Conservation (phyloP, 2,113 vertebrate species). For the Leptobrachium ailaonicum region DNA sequence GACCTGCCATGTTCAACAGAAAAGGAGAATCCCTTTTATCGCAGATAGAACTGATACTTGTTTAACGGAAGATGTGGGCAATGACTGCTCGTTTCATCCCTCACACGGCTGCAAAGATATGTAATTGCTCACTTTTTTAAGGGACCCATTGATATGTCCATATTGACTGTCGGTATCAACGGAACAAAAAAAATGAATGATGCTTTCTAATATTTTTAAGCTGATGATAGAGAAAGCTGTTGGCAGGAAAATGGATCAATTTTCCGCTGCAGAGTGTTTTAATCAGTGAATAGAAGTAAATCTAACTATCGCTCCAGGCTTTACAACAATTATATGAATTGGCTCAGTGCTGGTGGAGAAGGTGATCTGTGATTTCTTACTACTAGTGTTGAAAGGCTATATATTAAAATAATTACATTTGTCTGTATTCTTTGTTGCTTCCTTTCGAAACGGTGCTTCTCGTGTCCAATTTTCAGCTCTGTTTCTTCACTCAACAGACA, state of each 20-base stretch:
- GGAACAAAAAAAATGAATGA: conserved; percentile 19
- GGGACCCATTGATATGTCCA: conserved; percentile 19
- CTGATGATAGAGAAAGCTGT: not conserved
- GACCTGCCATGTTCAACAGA: conserved; percentile 16
- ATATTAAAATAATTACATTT: conserved; percentile 12
- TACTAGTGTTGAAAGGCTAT: conserved; percentile 1
- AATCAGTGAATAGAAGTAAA: conserved; percentile 30
- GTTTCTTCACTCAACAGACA: too few species aligned
- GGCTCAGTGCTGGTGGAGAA: not conserved
- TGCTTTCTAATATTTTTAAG: conserved; percentile 25
- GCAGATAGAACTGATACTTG: not conserved
- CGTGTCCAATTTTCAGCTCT: too few species aligned
- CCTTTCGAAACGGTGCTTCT: too few species aligned
- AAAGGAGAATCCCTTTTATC: conserved; percentile 20
- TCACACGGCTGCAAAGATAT: conserved; percentile 4
- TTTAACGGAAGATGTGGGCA: not conserved
- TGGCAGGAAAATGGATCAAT: conserved; percentile 18
- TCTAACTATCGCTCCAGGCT: conserved; percentile 21
- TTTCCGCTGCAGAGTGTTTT: conserved; percentile 21
- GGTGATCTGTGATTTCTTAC: not conserved
- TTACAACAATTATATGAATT: conserved; percentile 16
- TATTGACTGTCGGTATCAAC: conserved; percentile 3
- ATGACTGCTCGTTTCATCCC: conserved; percentile 18
- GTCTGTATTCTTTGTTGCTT: not conserved
- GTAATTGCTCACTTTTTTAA: conserved; percentile 16